Conservation (phyloP, 2,113 vertebrate species). For the Oreochromis tanganicae region DNA sequence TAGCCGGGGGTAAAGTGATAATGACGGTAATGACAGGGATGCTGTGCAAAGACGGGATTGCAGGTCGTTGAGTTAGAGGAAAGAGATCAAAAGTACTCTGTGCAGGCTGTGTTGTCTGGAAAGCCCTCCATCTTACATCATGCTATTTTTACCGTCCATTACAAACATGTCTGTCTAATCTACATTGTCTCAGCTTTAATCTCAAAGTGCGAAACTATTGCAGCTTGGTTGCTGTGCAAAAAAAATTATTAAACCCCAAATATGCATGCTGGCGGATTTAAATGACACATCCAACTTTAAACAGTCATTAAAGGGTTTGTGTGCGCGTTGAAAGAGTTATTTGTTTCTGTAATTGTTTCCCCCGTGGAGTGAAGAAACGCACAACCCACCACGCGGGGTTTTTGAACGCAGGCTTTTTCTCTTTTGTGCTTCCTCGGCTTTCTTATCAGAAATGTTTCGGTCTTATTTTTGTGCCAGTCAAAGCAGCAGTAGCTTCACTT, state of each 20-base stretch:
- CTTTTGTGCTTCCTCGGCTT: background rate
- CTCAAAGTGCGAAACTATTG: background rate
- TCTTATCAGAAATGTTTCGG: background rate
- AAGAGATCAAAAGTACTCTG: conserved; percentile 1
- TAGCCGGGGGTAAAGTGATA: conserved; percentile 23
- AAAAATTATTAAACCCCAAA: background rate
- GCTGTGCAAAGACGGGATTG: conserved; percentile 3
- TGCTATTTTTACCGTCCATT: conserved; percentile 2
- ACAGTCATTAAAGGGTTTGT: background rate
- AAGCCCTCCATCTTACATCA: conserved; percentile 19
- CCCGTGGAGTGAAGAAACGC: background rate
- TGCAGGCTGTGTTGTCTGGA: conserved; percentile 1
- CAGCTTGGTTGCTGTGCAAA: background rate
- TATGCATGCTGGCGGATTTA: background rate
- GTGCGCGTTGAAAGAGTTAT: background rate
- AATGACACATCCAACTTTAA: background rate
- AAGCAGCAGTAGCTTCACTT: background rate
- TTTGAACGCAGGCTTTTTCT: background rate
- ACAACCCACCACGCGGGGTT: background rate
- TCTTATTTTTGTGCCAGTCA: background rate
- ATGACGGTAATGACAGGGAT: conserved; percentile 16
- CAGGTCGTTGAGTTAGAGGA: conserved; percentile 11
- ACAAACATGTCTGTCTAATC: background rate
- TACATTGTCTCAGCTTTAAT: background rate
- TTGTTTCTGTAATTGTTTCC: background rate